These are phyloP conservation scores for Dromius quadrimaculatus DNA, from an alignment of 2,888 invertebrate species.

Conservation along the genomic window DNA sequence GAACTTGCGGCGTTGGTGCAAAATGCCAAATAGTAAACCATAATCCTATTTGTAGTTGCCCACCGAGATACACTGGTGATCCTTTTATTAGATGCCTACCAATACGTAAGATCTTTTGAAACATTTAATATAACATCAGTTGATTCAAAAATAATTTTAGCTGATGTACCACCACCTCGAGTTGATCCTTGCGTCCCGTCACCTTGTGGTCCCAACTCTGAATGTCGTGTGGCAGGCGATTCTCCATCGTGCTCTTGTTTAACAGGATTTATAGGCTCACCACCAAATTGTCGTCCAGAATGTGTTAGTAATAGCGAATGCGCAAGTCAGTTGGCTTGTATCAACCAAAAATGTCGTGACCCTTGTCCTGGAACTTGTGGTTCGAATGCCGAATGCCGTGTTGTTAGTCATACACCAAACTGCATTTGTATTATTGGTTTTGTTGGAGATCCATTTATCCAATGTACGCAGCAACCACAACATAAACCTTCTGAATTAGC, in stretches of 20 bases:
- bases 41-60: constrained; percentile 77
- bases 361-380: constrained; percentile 82
- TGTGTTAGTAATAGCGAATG: constrained; percentile 81
- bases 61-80: constrained; percentile 71
- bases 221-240: constrained; percentile 74
- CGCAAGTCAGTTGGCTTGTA: constrained; percentile 76
- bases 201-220: constrained; percentile 75
- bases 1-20: constrained; percentile 77
- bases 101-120: constrained; percentile 77
- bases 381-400: constrained; percentile 77
- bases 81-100: constrained; percentile 72
- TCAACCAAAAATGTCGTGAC: constrained; percentile 79
- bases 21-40: constrained; percentile 77
- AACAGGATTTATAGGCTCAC: constrained; percentile 77
- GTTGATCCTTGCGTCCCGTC: constrained; percentile 72
- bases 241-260: constrained; percentile 81
- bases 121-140: constrained; percentile 53
- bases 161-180: constrained; percentile 60
- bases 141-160: constrained; percentile 56
- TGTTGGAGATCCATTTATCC: constrained; percentile 78
- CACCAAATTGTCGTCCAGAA: constrained; percentile 81
- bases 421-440: constrained; percentile 78
- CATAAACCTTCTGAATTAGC: constrained; percentile 61
- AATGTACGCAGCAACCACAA: constrained; percentile 69
- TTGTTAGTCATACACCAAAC: constrained; percentile 82